A percentile compares a stretch with the other conserved stretches of the same genome.
Evolutionary conservation across 1,140 invertebrate species (phyloP).

Genomic region (Pseudomyrmex cubaensis): DNA sequence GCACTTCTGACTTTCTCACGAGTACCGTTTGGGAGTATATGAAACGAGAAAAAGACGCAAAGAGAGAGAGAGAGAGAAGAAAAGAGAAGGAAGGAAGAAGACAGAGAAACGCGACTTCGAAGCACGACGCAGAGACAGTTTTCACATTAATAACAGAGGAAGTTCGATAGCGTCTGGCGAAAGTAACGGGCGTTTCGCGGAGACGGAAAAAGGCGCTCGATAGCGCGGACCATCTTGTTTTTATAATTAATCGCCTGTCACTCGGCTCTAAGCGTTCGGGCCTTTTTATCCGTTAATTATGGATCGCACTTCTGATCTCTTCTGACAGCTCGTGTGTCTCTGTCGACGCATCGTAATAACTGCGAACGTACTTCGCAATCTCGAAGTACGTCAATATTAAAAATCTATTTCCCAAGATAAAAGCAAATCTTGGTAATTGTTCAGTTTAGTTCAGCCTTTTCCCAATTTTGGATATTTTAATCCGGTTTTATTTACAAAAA

Average conservation of each 20-base stretch:
- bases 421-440: too few species aligned
- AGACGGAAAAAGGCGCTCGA: constrained; percentile 57
- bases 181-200: constrained; percentile 57
- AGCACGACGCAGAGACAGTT: constrained; percentile 46
- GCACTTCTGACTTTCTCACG: constrained; percentile 64
- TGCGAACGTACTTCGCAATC: constrained; percentile 6
- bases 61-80: neutral
- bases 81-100: constrained; percentile 5
- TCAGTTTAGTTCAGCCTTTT: too few species aligned
- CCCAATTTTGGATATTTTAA: too few species aligned
- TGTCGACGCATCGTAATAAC: constrained; percentile 31
- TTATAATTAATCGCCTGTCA: constrained; percentile 61
- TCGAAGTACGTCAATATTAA: constrained; percentile 30
- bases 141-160: constrained; percentile 67
- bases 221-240: constrained; percentile 57
- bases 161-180: constrained; percentile 49
- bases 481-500: too few species aligned
- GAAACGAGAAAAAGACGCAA: neutral
- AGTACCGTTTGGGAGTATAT: neutral
- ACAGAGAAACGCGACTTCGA: constrained; percentile 18
- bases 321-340: constrained; percentile 45
- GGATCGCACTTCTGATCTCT: constrained; percentile 44
- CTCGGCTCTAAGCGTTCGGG: constrained; percentile 12
- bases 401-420: too few species aligned
- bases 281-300: constrained; percentile 52